Percentiles rank a stretch among this genome's conserved stretches.
Conservation (phyloP, 2,113 vertebrate genomes). For the Erinaceus europaeus region DNA sequence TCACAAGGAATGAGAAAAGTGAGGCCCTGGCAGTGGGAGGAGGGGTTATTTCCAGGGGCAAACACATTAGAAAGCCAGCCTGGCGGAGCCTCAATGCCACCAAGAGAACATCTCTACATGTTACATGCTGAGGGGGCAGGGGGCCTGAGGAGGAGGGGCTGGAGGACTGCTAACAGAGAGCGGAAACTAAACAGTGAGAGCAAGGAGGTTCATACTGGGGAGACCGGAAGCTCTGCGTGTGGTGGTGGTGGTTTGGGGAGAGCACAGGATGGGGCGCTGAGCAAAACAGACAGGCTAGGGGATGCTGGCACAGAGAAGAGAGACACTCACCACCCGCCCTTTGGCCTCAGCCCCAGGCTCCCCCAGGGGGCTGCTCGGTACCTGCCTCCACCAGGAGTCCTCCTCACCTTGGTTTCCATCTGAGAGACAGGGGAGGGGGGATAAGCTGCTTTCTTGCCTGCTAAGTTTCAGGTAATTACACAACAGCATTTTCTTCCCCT, state of each 20-base stretch:
- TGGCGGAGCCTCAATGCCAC: slow-evolving; percentile 30
- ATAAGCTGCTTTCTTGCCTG: slow-evolving; percentile 69
- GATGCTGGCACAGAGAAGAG: neutral
- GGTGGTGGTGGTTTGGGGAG: slow-evolving; percentile 4
- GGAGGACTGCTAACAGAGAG: no score
- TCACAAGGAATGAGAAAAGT: slow-evolving; percentile 72
- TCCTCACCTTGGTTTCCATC: slow-evolving; percentile 51
- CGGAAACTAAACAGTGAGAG: no score
- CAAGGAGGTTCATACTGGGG: neutral
- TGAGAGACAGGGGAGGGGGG: slow-evolving; percentile 22
- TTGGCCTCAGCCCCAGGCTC: neutral
- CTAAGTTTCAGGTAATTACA: slow-evolving; percentile 81
- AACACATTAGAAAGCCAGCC: slow-evolving; percentile 45
- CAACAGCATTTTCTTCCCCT: slow-evolving; percentile 77
- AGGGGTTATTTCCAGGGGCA: slow-evolving; percentile 57
- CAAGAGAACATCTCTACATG: slow-evolving; percentile 40
- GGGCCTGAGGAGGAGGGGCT: neutral
- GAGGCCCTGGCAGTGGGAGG: slow-evolving; percentile 57
- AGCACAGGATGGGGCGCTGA: neutral
- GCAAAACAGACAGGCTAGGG: neutral
- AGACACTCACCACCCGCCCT: neutral
- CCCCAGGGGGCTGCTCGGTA: neutral
- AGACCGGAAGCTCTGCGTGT: neutral
- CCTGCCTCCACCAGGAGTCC: neutral
- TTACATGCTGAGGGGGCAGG: neutral